These are phyloP conservation scores for Panonychus citri DNA, from an alignment of 1,140 invertebrate species.

Conservation along the genomic window DNA sequence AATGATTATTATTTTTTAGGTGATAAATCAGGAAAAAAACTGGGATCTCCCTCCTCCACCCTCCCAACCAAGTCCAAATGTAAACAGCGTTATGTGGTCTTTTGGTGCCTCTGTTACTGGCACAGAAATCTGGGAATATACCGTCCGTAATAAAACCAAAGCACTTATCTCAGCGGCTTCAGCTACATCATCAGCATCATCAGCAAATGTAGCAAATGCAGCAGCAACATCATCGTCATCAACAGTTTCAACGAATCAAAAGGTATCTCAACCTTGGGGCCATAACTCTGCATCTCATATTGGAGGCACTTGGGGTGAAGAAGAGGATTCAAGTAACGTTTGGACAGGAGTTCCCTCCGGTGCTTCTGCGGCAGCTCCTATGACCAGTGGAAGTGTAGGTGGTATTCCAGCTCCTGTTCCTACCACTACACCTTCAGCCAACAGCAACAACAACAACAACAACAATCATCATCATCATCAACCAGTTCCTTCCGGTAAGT, in stretches of 20 bases:
- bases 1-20: constrained; percentile 31
- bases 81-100: constrained; percentile 17
- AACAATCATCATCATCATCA: not conserved
- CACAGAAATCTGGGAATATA: constrained; percentile 86
- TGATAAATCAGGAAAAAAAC: constrained; percentile 74
- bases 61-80: constrained; percentile 43
- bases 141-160: constrained; percentile 39
- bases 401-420: not conserved
- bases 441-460: no score
- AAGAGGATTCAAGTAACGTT: constrained; percentile 43
- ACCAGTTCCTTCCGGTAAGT: no score
- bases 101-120: constrained; percentile 21
- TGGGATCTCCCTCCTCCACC: constrained; percentile 76
- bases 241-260: not conserved
- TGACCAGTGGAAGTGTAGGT: not conserved
- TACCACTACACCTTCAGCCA: not conserved
- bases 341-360: constrained; percentile 26
- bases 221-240: not conserved
- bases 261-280: constrained; percentile 34
- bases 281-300: constrained; percentile 72
- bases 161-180: not conserved
- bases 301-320: constrained; percentile 80
- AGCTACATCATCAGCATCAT: not conserved
- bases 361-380: not conserved
- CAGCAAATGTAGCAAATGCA: not conserved